phyloP scores from a whole-genome alignment of 2,113 vertebrate genomes.

The Scalopus aquaticus region DNA sequence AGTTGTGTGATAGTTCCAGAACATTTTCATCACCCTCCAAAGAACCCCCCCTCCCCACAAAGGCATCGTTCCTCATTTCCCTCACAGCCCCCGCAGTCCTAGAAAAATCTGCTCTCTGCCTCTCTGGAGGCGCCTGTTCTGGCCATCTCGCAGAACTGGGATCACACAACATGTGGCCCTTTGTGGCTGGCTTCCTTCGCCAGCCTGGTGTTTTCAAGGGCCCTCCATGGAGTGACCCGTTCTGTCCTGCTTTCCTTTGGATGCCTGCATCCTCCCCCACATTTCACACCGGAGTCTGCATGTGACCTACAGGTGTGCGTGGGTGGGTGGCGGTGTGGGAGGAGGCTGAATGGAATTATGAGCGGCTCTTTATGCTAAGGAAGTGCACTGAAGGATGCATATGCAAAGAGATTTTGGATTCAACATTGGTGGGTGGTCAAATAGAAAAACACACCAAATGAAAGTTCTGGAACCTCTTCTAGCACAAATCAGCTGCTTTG shows the following conservation, averaged over 20 bases:
- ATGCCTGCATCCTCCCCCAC: neutral
- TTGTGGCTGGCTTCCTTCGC: neutral
- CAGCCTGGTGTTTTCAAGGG: neutral
- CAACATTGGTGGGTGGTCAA: neutral
- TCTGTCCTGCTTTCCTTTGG: neutral
- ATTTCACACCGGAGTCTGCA: neutral
- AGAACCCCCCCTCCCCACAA: neutral
- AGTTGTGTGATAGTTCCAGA: neutral
- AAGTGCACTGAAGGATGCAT: neutral
- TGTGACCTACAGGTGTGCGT: neutral
- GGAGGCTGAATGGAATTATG: neutral
- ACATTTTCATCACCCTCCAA: neutral
- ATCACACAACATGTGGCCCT: neutral
- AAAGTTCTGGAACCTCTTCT: constrained; percentile 11
- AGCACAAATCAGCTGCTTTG: neutral
- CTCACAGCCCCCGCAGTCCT: neutral
- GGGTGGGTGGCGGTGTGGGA: neutral
- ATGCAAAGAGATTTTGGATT: neutral
- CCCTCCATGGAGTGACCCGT: neutral
- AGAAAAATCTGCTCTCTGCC: neutral
- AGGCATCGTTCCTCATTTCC: neutral
- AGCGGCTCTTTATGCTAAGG: neutral
- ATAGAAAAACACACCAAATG: neutral
- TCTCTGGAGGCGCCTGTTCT: neutral
- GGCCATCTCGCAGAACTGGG: neutral